A percentile compares a stretch with the other conserved stretches of the same genome.
phyloP scores from a whole-genome alignment of 2,797 vertebrate genomes.

The Epinephelus awoara region DNA sequence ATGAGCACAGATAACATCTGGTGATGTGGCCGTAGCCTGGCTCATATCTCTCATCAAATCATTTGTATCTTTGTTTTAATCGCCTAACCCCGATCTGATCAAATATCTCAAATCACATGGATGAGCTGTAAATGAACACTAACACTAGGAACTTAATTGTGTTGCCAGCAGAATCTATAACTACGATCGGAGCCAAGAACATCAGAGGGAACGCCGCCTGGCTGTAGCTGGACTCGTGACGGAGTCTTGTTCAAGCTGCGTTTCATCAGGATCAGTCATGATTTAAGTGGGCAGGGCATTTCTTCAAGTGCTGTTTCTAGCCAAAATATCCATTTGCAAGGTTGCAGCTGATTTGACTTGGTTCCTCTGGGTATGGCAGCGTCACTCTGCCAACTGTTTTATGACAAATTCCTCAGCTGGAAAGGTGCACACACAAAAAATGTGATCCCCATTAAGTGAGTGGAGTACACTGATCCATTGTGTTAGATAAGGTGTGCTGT shows the following conservation, averaged over 20 bases:
- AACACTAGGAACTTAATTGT: constrained; percentile 30
- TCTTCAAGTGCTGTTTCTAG: constrained; percentile 19
- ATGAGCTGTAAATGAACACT: constrained; percentile 30
- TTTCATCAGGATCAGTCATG: constrained; percentile 58
- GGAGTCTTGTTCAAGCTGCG: constrained; percentile 46
- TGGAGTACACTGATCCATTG: neutral
- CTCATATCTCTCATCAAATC: constrained; percentile 10
- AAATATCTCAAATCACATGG: constrained; percentile 40
- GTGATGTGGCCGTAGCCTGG: constrained; percentile 15
- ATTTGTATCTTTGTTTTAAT: constrained; percentile 29
- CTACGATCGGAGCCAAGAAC: constrained; percentile 36
- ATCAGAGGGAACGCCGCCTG: constrained; percentile 49
- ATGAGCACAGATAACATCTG: constrained; percentile 24
- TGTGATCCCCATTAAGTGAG: constrained; percentile 24
- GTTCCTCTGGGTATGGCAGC: constrained; percentile 38
- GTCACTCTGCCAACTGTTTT: constrained; percentile 32
- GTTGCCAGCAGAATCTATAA: constrained; percentile 40
- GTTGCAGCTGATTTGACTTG: constrained; percentile 50
- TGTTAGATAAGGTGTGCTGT: constrained; percentile 5
- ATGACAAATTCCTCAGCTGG: constrained; percentile 41
- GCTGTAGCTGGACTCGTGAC: constrained; percentile 24
- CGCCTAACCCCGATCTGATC: constrained; percentile 21
- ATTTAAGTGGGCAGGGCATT: constrained; percentile 53
- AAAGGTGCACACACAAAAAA: constrained; percentile 34
- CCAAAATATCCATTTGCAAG: constrained; percentile 56